Percentiles rank a stretch among this genome's conserved stretches.
These are phyloP conservation scores for Misgurnus mizolepis DNA, from an alignment of 2,113 vertebrate genomes.

Conservation along the genomic window DNA sequence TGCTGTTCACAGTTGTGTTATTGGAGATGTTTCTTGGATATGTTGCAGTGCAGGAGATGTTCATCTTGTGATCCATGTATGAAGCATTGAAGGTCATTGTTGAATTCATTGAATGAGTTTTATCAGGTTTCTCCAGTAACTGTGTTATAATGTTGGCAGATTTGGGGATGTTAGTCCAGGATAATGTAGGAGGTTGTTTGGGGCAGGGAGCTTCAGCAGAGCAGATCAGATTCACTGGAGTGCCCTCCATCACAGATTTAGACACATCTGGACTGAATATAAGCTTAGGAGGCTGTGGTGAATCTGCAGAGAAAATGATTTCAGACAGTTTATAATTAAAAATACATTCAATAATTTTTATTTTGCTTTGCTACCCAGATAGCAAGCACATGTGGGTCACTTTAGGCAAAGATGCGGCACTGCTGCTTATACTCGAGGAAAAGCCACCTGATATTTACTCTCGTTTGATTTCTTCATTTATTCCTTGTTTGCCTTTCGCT, in stretches of 20 bases:
- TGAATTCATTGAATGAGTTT: slow-evolving; percentile 11
- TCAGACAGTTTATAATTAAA: background rate
- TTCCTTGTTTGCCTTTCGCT: no score
- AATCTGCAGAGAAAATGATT: background rate
- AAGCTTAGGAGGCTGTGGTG: background rate
- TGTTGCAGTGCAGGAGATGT: background rate
- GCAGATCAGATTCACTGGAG: slow-evolving; percentile 1
- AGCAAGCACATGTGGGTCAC: no score
- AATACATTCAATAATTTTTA: no score
- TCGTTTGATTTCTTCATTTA: no score
- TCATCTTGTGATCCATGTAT: background rate
- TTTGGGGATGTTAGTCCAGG: background rate
- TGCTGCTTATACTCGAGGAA: no score
- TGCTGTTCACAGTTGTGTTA: background rate
- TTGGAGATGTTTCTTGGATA: slow-evolving; percentile 5
- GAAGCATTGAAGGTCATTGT: slow-evolving; percentile 5
- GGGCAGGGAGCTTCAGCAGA: slow-evolving; percentile 36
- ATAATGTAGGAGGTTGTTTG: background rate
- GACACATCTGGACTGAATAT: background rate
- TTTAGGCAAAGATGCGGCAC: no score
- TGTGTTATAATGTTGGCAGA: slow-evolving; percentile 9
- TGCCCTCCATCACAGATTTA: background rate
- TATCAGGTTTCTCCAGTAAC: background rate
- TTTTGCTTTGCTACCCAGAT: no score
- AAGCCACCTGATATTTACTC: no score